A percentile compares a stretch with the other conserved stretches of the same genome.
phyloP scores from a whole-genome alignment of 2,113 vertebrate species.

The human (Homo sapiens) region GRCh38 chr4:7684001-7684500 shows the following conservation, averaged over 20 bases:
- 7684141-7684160: background rate
- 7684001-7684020: background rate
- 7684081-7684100: background rate
- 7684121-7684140: background rate
- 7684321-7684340: fast-evolving
- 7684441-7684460: background rate
- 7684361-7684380: background rate
- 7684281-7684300: too few species aligned
- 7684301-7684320: too few species aligned
- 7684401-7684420: background rate
- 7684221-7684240: background rate
- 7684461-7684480: background rate
- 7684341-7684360: background rate
- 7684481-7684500: background rate
- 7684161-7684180: background rate
- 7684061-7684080: background rate
- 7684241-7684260: too few species aligned
- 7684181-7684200: background rate
- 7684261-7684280: background rate
- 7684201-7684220: background rate
- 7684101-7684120: fast-evolving
- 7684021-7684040: background rate
- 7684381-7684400: fast-evolving
- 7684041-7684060: too few species aligned
- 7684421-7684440: background rate